Evolutionary conservation across 2,797 vertebrate genomes (phyloP), one percentile per base, ranked within the genome.

Genomic region (Threskiornis aethiopicus): DNA sequence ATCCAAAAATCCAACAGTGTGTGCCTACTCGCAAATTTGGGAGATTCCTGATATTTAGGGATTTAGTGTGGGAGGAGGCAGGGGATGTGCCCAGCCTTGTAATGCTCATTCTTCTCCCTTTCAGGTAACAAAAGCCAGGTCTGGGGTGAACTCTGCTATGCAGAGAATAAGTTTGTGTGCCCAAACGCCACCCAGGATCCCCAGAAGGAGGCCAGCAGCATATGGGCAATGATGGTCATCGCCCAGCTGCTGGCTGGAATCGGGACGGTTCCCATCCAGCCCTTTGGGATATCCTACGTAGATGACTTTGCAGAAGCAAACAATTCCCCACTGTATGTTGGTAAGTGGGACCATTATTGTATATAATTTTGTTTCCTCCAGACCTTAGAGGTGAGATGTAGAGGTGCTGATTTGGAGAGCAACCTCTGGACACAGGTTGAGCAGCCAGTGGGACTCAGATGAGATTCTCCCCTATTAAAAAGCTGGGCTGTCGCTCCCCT

Each of bases 201-300:
- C 13, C 95, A 37, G 33, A 98, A 98, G 46, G 99, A 99, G 90
- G 98, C 98, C 91, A 98, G 87, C 91, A 99, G 97, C 65, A 95
- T 99, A 96, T 99, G 99, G 99, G 92, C 98, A 54, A 97, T 99
- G 89, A 99, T 99, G 99, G 98, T 98, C 69, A 96, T 98, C 0
- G 99, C 99, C 54, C 99, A 99, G 97, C 98, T 99, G 92, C 98
- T 99, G 89, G 99, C 99, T 0, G 99, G 99, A 5, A 97, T 99
- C 0, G 99, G 99, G 42, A 99, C 99, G 0, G 99, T 99, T 79
- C 99, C 99, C 91, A 99, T 99, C 91, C 99, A 99, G 90, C 99
- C 99, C 2, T 99, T 99, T n/a, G 99, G 99, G 12, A 99, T 99
- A 64, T 99, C 99, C 76, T 99, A 99, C 0, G 98, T 99, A 24